Evolutionary conservation across 2,113 vertebrate species (phyloP), one percentile per base, ranked within the genome.

Genomic region (Salvelinus alpinus): DNA sequence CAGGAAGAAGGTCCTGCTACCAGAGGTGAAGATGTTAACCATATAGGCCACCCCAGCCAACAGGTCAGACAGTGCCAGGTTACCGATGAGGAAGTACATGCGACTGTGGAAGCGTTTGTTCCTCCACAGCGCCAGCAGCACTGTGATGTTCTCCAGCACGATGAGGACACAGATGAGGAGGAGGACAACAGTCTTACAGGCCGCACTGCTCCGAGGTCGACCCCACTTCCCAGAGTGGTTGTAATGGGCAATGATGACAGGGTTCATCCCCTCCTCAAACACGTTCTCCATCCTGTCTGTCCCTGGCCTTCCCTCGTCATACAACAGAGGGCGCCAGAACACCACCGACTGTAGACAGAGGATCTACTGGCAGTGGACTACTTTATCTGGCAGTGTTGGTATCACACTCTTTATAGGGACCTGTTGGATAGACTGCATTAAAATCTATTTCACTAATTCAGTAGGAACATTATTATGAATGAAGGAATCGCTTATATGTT

Each of bases 31-130:
- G 80, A 92, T 93, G 83, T 94, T 94, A 3, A 94, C 91, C 62
- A 93, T 80, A 3, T 94, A 94, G 66, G 92, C 91, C 84, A 94
- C 91, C 14, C 93, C 94, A 0, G 94, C 93, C 81, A 94, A 82
- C 75, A 94, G 81, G 90, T 94, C 94, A 0, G 92, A 94, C 73
- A 94, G 86, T 0, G 94, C 94, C 84, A 94, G 86, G 86, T 94
- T 94, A 18, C 92, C 93, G 12, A 94, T 93, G 59, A 94, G 92
- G 60, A 91, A 88, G 75, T 94, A 94, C 93, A 93, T 94, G 78
- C 91, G 92, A 38, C 90, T 93, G 85, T 94, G 94, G 79, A 94
- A 92, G 69, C 92, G 92, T 80, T 92, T 93, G 90, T 92, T 93
- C 67, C 88, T 87, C 88, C 92, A 92, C 13, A 94, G 87, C 1